phyloP scores from a whole-genome alignment of 2,113 vertebrate species.

The Promerops cafer region DNA sequence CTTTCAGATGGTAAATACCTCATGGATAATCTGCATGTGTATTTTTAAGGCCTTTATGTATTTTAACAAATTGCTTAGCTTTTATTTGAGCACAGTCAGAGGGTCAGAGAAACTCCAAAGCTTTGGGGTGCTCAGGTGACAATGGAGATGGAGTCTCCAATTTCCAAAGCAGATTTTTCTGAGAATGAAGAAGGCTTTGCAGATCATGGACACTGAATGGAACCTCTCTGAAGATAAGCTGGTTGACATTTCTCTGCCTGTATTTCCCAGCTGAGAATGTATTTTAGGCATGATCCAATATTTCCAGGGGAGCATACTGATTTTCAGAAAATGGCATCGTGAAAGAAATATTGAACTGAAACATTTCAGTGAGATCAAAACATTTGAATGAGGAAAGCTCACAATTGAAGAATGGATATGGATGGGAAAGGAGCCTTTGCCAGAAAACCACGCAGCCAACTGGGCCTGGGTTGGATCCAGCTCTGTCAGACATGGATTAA shows the following conservation, averaged over 20 bases:
- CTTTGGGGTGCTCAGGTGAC: background rate
- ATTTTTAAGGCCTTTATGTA: accelerated
- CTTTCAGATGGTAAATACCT: background rate
- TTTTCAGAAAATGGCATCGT: background rate
- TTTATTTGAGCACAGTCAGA: background rate
- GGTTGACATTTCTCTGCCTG: background rate
- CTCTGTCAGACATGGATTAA: background rate
- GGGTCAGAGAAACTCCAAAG: background rate
- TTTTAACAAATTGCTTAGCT: background rate
- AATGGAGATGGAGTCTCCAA: background rate
- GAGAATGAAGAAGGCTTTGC: background rate
- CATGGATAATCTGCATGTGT: background rate
- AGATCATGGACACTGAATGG: background rate
- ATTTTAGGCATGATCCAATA: background rate
- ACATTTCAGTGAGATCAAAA: conserved; percentile 27
- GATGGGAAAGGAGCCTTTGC: background rate
- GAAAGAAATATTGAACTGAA: conserved; percentile 29
- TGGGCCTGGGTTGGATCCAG: conserved; percentile 43
- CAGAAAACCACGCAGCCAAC: conserved; percentile 27
- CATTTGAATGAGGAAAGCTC: conserved; percentile 11
- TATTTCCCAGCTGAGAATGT: background rate
- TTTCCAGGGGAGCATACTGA: background rate
- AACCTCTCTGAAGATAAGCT: background rate
- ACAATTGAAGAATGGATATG: background rate
- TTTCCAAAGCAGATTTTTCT: background rate